A percentile compares a stretch with the other conserved stretches of the same genome.
These are phyloP conservation scores for Megaptera novaeangliae DNA, from an alignment of 2,113 vertebrate genomes.

Conservation along the genomic window DNA sequence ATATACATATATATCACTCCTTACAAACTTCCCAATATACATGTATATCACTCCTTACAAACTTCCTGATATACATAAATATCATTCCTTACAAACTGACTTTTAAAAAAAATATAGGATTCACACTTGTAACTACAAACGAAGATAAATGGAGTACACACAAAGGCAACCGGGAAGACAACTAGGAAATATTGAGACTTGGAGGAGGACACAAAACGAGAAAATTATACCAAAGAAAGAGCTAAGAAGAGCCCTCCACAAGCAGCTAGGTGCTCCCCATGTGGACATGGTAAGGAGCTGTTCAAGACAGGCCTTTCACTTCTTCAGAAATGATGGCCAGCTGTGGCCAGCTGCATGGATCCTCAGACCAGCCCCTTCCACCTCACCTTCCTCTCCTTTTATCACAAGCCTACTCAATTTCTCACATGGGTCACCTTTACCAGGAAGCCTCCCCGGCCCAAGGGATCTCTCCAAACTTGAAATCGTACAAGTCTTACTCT, in stretches of 20 bases:
- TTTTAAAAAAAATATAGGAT: background rate
- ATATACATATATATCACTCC: background rate
- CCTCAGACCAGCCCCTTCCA: background rate
- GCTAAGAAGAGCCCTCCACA: background rate
- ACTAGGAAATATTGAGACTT: background rate
- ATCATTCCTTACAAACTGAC: background rate
- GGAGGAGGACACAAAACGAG: background rate
- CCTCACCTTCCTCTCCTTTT: background rate
- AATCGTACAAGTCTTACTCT: background rate
- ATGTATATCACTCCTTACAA: background rate
- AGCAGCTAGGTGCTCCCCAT: background rate
- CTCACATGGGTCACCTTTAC: background rate
- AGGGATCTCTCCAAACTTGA: background rate
- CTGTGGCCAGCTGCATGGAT: background rate
- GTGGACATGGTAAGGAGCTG: background rate
- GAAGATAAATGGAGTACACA: background rate
- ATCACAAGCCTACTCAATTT: background rate
- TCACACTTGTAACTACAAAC: background rate
- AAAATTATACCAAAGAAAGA: background rate
- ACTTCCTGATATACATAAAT: background rate
- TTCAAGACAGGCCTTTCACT: rapidly evolving
- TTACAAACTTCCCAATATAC: background rate
- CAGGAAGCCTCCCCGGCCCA: background rate
- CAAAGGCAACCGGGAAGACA: background rate
- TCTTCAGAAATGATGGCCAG: background rate